Evolutionary conservation across 1,140 invertebrate genomes (phyloP), one percentile per base, ranked within the genome.

Genomic region (Proctacanthus coquilletti): DNA sequence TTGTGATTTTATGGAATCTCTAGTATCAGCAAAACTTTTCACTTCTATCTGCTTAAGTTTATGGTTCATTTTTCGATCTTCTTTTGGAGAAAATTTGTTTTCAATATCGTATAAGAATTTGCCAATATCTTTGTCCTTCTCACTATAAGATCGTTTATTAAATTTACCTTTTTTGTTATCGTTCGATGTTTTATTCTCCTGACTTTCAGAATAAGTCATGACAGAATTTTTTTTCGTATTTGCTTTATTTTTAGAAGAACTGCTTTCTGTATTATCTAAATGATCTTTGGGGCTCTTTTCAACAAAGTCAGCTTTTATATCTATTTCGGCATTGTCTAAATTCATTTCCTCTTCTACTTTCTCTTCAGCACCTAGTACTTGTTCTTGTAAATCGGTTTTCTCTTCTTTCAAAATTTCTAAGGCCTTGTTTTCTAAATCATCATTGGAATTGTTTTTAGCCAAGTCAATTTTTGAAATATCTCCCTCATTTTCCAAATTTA

Each of bases 1-100:
- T 39, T 60, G 53, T 0, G 51, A 46, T 23, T 57, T 51, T 0
- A 61, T 59, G 19, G 46, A 44, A 43, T 57, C 54, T 49, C 56
- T 53, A 5, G 54, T 60, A 9, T 51, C 54, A 1, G 56, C 48
- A 45, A 60, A 60, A 31, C 43, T 60, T 33, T 46, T 52, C 6
- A 46, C 47, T 5, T 59, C 52, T 30, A 60, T 60, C 29, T 57
- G 49, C 33, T 53, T 54, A 0, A 60, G 41, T 11, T 54, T 52
- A 20, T 33, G 48, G 17, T 35, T 46, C 5, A 60, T 31, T 23
- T 48, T 40, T 2, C 43, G 39, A 14, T 52, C 51, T 2, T 38
- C 17, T 15, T 41, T 39, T 13, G 40, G 34, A 20, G 41, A 45
- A 15, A 41, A 40, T 33, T 39, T 39, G 23, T 25, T 39, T 30